Base-by-base conservation (phyloP, 2,888 invertebrate genomes). In the Ectropis crepuscularia region DNA sequence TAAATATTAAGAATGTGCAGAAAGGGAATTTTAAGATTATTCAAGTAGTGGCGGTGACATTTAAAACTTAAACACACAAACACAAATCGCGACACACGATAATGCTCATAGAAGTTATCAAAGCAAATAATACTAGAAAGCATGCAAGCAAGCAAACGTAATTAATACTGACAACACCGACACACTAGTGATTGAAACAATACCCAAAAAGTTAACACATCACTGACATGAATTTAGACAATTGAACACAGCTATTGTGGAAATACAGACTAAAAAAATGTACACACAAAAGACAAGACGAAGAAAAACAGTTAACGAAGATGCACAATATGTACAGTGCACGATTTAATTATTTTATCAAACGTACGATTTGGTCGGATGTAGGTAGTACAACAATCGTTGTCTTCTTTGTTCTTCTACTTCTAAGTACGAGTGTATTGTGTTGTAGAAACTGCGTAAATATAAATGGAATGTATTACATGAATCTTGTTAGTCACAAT, bases 401-500 rank as follows among this genome's bases (percentile, higher is more conserved):
- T 77, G 86, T 63, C 88, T 83, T 74, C 87, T 82, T 76, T 86
- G 80, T 79, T 89, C 90, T 78, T 90, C 87, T 71, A 90, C 84
- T 75, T 88, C 88, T 92, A 92, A 86, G 90, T 92, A 91, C 83
- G 92, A 89, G 86, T 92, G 91, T 85, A 89, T 88, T 89, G 90
- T 86, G 85, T 88, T 83, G 90, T 87, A 87, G 92, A 82, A 86
- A 86, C 92, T 92, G 91, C 85, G 81, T 74, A 89, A 86, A 89
- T 83, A 85, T 79, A 86, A 88, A 87, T 79, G 72, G 76, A 77
- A 65, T 72, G 50, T 47, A 71, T 74, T 77, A 77, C 63, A 76
- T 67, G 72, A 68, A 63, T 66, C 66, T 68, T 71, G 76, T 83
- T 83, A 82, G 76, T 80, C 53, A 78, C 66, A 62, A 69, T 62